phyloP scores from a whole-genome alignment of 2,113 vertebrate species.

The Heloderma charlesbogerti region DNA sequence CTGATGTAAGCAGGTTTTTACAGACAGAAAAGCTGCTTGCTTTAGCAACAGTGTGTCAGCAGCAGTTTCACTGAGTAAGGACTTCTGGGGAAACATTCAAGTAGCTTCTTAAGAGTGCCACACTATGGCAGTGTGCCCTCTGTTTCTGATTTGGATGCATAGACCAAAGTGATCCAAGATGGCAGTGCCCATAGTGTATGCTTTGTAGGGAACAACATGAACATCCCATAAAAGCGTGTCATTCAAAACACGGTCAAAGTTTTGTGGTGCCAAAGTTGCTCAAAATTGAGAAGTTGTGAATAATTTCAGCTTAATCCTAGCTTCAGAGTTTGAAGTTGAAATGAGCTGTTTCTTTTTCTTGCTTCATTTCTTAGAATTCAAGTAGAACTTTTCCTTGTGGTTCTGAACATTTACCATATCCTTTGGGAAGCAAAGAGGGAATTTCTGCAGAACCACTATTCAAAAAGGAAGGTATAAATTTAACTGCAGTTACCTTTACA shows the following conservation, averaged over 20 bases:
- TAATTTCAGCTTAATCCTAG: not conserved
- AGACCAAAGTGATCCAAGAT: not conserved
- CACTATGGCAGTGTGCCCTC: not conserved
- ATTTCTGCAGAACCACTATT: conserved; percentile 62
- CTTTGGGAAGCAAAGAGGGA: conserved; percentile 86
- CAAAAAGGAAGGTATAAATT: conserved; percentile 76
- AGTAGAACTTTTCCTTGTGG: conserved; percentile 82
- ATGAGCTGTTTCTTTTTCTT: conserved; percentile 57
- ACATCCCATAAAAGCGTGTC: not conserved
- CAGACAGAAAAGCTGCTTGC: not conserved
- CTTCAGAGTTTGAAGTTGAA: conserved; percentile 21
- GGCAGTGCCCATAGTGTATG: not conserved
- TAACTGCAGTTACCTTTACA: conserved; percentile 87
- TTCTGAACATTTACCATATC: conserved; percentile 91
- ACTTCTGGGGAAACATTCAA: not conserved
- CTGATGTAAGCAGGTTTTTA: not conserved
- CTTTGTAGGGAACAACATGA: not conserved
- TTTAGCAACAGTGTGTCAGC: not conserved
- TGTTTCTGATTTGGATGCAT: not conserved
- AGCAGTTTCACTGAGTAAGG: not conserved
- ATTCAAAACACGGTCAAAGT: not conserved
- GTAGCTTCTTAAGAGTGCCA: not conserved
- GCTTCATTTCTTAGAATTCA: conserved; percentile 68
- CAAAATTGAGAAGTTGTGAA: not conserved
- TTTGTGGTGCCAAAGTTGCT: not conserved